Conservation (phyloP, 2,888 invertebrate species). For the Caenorhabditis panamensis region DNA sequence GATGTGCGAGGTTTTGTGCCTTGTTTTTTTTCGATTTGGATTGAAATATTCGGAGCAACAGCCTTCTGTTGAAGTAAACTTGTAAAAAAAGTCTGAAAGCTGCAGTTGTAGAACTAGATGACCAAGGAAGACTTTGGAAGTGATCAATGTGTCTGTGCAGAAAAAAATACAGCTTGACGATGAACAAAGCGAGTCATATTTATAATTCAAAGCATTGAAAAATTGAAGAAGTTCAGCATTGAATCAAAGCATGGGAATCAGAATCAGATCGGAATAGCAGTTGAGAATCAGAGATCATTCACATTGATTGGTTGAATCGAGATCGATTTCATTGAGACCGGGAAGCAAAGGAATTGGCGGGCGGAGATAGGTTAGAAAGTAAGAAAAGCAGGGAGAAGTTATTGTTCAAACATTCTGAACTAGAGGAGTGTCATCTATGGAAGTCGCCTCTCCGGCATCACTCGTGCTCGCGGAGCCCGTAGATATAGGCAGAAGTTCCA, state of each 20-base stretch:
- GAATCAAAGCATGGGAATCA: neutral
- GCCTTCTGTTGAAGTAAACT: too few relatives aligned
- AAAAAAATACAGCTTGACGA: too few relatives aligned
- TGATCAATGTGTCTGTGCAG: too few relatives aligned
- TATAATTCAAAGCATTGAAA: too few relatives aligned
- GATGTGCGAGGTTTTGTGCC: too few relatives aligned
- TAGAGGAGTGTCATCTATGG: conserved; percentile 30
- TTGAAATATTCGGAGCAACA: too few relatives aligned
- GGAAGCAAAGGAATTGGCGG: conserved; percentile 10
- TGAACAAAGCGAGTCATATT: too few relatives aligned
- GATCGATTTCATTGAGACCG: conserved; percentile 41
- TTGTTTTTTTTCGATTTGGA: too few relatives aligned
- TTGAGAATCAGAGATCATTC: conserved; percentile 26
- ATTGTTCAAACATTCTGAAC: conserved; percentile 6
- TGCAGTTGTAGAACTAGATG: too few relatives aligned
- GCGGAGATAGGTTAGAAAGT: neutral
- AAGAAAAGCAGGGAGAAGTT: neutral
- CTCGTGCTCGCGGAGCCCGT: conserved; percentile 32
- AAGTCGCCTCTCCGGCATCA: conserved; percentile 9
- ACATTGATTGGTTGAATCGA: conserved; percentile 42
- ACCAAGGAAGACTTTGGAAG: too few relatives aligned
- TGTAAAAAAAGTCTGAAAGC: too few relatives aligned
- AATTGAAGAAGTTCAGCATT: too few relatives aligned
- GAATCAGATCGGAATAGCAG: neutral
- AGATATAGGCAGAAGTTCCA: conserved; percentile 45